Evolutionary conservation across 2,113 vertebrate genomes (phyloP), one percentile per base, ranked within the genome.

Genomic region (Hippolais icterina): DNA sequence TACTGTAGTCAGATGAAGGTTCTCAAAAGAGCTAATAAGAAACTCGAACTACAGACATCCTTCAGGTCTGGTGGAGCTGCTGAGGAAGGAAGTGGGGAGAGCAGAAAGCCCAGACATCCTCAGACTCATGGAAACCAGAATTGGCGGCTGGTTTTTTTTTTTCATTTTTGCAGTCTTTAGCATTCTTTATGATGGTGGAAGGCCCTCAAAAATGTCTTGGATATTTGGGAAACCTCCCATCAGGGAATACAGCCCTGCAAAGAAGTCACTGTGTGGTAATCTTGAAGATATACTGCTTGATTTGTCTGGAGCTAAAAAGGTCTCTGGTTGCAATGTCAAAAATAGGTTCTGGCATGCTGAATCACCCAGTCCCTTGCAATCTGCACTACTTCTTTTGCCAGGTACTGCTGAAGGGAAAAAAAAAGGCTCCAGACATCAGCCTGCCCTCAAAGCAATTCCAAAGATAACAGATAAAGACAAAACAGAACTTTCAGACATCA

Each of bases 401-500:
- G 94, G 96, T 94, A 89, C 35, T 39, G 44, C 10, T 49, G 33
- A 77, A 83, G 46, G 15, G 2, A 56, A 53, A 50, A 79, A 83
- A 57, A 80, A 59, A 41, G 7, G 6, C 60, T 84, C 56, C 86
- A 95, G 94, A 94, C 83, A 89, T 71, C 83, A 94, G 72, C 68
- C 68, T 92, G 41, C 35, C 83, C 80, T 94, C 77, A 91, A 91
- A 95, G 65, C 86, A 84, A 46, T 75, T 78, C 60, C 77, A 94
- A 52, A 0, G 6, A 92, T 93, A 96, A 92, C 80, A 89, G 94
- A 97, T 83, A 95, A 95, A 93, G 83, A 84, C 60, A 81, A 71
- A 96, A 75, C 76, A 94, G 64, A 69, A 71, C 72, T 95, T 95
- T 91, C 80, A 96, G 95, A 94, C 80, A 87, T 78, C 68, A 79